Percentiles rank a stretch among this genome's conserved stretches.
These are phyloP conservation scores for Sialia sialis DNA, from an alignment of 2,113 vertebrate genomes.

Conservation along the genomic window DNA sequence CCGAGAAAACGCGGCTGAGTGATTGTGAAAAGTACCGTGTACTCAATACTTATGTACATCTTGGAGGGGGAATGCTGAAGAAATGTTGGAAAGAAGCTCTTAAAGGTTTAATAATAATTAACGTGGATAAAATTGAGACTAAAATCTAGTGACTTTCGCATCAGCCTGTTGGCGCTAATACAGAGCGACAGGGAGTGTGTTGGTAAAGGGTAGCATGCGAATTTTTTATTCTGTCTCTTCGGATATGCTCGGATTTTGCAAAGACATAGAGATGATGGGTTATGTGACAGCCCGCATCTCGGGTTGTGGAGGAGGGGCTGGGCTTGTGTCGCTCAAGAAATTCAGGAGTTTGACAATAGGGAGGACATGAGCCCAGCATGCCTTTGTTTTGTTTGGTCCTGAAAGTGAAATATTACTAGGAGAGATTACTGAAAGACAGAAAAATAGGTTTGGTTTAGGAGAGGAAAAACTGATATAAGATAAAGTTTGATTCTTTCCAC, in stretches of 20 bases:
- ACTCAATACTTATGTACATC: rapidly evolving
- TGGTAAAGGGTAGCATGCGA: neutral
- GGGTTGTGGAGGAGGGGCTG: neutral
- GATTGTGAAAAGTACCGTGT: neutral
- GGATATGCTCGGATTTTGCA: neutral
- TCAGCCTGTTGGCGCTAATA: neutral
- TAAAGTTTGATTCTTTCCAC: neutral
- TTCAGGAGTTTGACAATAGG: neutral
- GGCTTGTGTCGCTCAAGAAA: neutral
- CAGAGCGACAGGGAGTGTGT: neutral
- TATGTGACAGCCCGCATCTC: neutral
- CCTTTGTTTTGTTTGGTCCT: neutral
- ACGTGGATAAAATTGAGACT: neutral
- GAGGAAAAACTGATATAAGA: neutral
- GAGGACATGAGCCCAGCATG: neutral
- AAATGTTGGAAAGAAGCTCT: neutral
- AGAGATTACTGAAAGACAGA: neutral
- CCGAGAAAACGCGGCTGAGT: neutral
- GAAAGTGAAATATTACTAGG: neutral
- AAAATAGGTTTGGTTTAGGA: neutral
- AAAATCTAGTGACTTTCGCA: neutral
- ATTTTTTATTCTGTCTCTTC: neutral
- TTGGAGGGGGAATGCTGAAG: neutral
- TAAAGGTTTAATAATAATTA: neutral
- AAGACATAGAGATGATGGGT: neutral